Base-by-base conservation (phyloP, 2,797 vertebrate genomes). In the Holocentrus rufus region DNA sequence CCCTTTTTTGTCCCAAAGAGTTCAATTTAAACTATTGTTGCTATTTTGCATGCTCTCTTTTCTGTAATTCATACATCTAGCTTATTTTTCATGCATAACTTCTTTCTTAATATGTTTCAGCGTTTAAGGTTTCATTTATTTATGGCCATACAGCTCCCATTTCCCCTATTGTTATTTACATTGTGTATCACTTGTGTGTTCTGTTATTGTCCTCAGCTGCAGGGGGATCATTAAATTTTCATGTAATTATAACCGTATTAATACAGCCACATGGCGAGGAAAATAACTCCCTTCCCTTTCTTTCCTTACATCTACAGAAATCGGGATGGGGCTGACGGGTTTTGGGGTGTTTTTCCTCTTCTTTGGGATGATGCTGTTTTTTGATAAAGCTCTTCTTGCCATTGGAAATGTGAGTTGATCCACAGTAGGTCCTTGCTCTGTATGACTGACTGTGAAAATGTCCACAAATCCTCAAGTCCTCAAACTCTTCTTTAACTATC, bases 351-450 rank as follows among this genome's bases (percentile, higher is more conserved):
- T 91, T 67, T 88, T 88, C 49, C 78, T 91, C 27, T 77, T 88
- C 70, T 91, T 91, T 44, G 83, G 87, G 14, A 84, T 91, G 91
- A 84, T 93, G 88, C 91, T 92, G 80, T 94, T 93, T 80, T 93
- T 88, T 66, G 88, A 91, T 53, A 91, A 84, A 76, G 78, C 84
- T 65, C 85, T 89, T 15, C 85, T 87, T 5, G 88, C 89, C 56
- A 91, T 82, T 66, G 84, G 82, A 82, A 89, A 85, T 27, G 87
- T 92, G 76, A 88, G 91, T 88, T 18, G 22, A 42, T 31, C 11
- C 14, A 27, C 31, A 34, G 31, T 34, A 34, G 18, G 17, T 10
- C 5, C 7, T 34, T 34, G 27, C 3, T 6, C 4, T 42, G 20
- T 65, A 2, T 71, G 53, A 65, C 20, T 52, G 34, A 70, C 27